phyloP scores from a whole-genome alignment of 2,888 invertebrate species.

The Ormyrus rosae region DNA sequence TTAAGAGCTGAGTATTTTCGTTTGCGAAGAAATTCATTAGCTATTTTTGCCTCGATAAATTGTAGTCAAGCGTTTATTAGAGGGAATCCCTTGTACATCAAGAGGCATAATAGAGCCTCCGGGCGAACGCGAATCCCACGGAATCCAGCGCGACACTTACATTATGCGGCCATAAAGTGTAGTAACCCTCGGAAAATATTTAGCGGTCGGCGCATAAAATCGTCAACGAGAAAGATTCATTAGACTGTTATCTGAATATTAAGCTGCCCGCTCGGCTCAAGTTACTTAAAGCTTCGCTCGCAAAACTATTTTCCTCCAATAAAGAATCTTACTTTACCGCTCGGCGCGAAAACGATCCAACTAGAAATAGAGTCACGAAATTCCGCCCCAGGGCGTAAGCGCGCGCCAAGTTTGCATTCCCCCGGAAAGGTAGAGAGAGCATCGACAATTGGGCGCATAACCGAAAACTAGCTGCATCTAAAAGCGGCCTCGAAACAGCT shows the following conservation, averaged over 20 bases:
- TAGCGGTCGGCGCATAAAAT: too few species aligned
- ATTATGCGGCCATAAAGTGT: background rate
- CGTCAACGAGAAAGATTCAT: too few species aligned
- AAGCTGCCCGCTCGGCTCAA: too few species aligned
- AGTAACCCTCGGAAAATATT: too few species aligned
- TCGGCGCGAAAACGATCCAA: too few species aligned
- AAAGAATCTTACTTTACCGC: too few species aligned
- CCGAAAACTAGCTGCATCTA: background rate
- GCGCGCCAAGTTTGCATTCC: background rate
- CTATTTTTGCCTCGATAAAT: background rate
- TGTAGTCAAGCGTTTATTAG: too few species aligned
- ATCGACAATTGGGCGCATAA: background rate
- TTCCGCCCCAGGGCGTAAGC: too few species aligned
- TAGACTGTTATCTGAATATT: too few species aligned
- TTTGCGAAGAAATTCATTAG: background rate
- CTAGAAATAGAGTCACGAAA: too few species aligned
- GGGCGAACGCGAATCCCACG: background rate
- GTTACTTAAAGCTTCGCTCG: too few species aligned
- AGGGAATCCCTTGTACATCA: background rate
- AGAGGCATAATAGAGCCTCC: background rate
- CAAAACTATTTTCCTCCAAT: too few species aligned
- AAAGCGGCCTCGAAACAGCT: background rate
- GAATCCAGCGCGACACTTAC: constrained; percentile 6
- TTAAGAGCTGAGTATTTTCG: background rate
- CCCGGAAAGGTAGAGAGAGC: background rate